Conservation (phyloP, 2,888 invertebrate genomes). For the Hyppa rectilinea region DNA sequence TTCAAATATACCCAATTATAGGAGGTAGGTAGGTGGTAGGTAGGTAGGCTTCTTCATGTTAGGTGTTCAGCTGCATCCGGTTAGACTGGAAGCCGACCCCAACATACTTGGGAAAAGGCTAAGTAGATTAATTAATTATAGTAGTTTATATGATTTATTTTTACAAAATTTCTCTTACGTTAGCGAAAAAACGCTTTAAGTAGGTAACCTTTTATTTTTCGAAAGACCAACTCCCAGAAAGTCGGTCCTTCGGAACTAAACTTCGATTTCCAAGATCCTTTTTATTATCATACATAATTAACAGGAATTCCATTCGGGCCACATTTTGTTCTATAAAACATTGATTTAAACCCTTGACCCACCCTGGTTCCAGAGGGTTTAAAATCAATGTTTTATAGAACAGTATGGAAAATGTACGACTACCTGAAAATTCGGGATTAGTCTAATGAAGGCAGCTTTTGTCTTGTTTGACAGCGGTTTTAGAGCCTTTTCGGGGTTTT, state of each 20-base stretch:
- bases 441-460: conserved; percentile 37
- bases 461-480: conserved; percentile 35
- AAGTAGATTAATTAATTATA: too few relatives aligned
- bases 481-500: neutral
- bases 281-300: conserved; percentile 21
- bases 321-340: conserved; percentile 15
- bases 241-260: conserved; percentile 6
- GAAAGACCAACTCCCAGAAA: neutral
- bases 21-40: too few relatives aligned
- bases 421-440: conserved; percentile 16
- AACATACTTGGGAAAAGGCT: too few relatives aligned
- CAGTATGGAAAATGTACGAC: conserved; percentile 16
- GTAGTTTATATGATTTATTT: neutral
- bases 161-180: neutral
- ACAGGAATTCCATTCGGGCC: neutral
- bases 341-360: conserved; percentile 19
- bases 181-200: neutral
- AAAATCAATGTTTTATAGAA: conserved; percentile 17
- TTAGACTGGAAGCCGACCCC: too few relatives aligned
- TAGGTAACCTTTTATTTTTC: neutral
- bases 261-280: neutral
- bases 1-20: too few relatives aligned
- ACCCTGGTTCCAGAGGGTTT: conserved; percentile 8
- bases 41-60: too few relatives aligned
- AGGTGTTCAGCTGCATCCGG: too few relatives aligned